Evolutionary conservation across 2,797 vertebrate genomes (phyloP), one percentile per base, ranked within the genome.

Genomic region (Coregonus ussuriensis): DNA sequence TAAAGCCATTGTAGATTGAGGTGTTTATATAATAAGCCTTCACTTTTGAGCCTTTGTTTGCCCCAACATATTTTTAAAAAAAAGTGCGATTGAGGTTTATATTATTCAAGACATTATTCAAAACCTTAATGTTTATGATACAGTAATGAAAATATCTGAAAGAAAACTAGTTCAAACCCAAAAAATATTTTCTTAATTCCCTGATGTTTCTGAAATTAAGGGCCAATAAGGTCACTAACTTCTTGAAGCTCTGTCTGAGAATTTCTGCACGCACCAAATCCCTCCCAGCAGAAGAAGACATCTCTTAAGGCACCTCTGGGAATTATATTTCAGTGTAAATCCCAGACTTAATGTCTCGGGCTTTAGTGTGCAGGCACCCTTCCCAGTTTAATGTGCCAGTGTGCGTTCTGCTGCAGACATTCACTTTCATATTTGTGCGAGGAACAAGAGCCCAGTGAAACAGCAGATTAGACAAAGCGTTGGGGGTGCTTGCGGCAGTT

Each of bases 371-470:
- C 78, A 85, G 65, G 79, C 86, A 83, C 62, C 77, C 82, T 81
- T 91, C 83, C 79, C 85, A 81, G 82, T 89, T 78, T 89, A 88
- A 91, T 89, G 84, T 89, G 88, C 82, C 81, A 85, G 73, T 84
- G 84, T 83, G 86, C 78, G 84, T 91, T 90, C 88, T 88, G 87
- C 85, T 76, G 81, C 86, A 74, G 85, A 90, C 83, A 89, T 88
- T 77, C 85, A 83, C 81, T 85, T 91, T 88, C 82, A 85, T 88
- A 89, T 90, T 87, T 88, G 84, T 86, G 81, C 74, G 66, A 84
- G 86, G 86, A 89, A 85, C 78, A 81, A 85, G 84, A 91, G 88
- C 87, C 88, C 88, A 89, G 88, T 91, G 88, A 93, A 90, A 91
- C 74, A 80, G 86, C 80, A 90, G 91, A 93, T 91, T 91, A 92